Conservation (phyloP, 1,140 invertebrate species). For the Drosophila bocqueti region DNA sequence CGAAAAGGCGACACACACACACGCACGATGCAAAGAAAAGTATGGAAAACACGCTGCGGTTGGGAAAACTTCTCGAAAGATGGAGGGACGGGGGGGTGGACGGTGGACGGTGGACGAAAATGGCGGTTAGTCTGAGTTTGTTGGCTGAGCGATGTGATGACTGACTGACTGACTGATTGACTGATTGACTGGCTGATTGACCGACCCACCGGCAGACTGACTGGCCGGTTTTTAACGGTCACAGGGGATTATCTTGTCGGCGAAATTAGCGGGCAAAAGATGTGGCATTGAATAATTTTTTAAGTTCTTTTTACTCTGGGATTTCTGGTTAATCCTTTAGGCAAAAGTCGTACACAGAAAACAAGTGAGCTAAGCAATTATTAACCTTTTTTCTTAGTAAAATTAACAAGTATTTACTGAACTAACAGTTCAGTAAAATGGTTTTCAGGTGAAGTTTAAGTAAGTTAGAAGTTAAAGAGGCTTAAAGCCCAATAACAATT, state of each 20-base stretch:
- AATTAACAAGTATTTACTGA: neutral
- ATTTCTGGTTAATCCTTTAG: slow-evolving; percentile 9
- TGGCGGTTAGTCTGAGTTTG: slow-evolving; percentile 49
- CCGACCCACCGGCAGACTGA: slow-evolving; percentile 6
- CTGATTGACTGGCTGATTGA: slow-evolving; percentile 52
- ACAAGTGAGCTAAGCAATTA: neutral
- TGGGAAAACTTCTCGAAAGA: slow-evolving; percentile 30
- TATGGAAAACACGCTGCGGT: slow-evolving; percentile 39
- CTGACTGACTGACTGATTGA: slow-evolving; percentile 56
- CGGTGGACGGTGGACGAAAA: slow-evolving; percentile 28
- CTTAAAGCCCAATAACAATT: neutral
- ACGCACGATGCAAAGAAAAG: slow-evolving; percentile 49
- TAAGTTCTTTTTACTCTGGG: neutral
- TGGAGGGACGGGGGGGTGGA: slow-evolving; percentile 13
- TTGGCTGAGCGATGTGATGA: slow-evolving; percentile 61
- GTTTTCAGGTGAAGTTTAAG: neutral
- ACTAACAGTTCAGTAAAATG: neutral
- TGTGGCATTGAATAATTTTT: slow-evolving; percentile 51
- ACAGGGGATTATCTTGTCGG: slow-evolving; percentile 33
- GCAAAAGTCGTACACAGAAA: slow-evolving; percentile 4
- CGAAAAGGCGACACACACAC: slow-evolving; percentile 40
- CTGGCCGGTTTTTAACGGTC: slow-evolving; percentile 18
- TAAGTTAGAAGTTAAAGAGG: neutral
- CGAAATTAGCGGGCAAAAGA: slow-evolving; percentile 40
- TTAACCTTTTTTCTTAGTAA: too few species aligned